Conservation (phyloP, 2,888 invertebrate species). For the Cephus sareptanus region DNA sequence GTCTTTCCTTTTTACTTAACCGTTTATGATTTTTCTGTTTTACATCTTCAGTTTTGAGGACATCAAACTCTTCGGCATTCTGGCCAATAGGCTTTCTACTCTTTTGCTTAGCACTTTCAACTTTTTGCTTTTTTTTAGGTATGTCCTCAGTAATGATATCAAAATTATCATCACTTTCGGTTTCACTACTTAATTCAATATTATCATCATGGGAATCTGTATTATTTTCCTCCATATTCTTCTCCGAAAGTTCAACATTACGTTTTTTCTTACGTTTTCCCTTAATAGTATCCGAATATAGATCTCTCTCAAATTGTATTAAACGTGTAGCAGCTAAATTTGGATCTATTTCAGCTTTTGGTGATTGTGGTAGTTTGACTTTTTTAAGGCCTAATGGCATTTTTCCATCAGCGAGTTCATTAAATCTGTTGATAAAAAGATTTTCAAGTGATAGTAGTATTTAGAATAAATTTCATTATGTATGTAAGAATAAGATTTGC, state of each 20-base stretch:
- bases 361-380: conserved; percentile 58
- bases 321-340: conserved; percentile 64
- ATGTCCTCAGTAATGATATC: conserved; percentile 12
- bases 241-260: conserved; percentile 42
- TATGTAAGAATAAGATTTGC: conserved; percentile 13
- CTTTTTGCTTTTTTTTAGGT: conserved; percentile 22
- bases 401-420: conserved; percentile 70
- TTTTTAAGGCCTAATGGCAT: conserved; percentile 77
- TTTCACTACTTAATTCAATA: conserved; percentile 9
- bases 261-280: conserved; percentile 44
- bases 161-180: conserved; percentile 27
- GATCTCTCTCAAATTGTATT: conserved; percentile 68
- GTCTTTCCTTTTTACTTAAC: conserved; percentile 15
- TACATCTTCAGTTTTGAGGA: conserved; percentile 1
- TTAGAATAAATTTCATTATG: not conserved
- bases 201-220: not conserved
- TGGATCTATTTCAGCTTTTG: conserved; percentile 45
- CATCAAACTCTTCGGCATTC: not conserved
- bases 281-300: conserved; percentile 53
- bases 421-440: conserved; percentile 68
- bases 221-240: not conserved
- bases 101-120: conserved; percentile 14
- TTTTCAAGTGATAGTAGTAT: not conserved
- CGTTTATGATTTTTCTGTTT: conserved; percentile 28
- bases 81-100: not conserved